These are phyloP conservation scores for Trididemnum clinides DNA, from an alignment of 23 tunicate species.

Conservation along the genomic window DNA sequence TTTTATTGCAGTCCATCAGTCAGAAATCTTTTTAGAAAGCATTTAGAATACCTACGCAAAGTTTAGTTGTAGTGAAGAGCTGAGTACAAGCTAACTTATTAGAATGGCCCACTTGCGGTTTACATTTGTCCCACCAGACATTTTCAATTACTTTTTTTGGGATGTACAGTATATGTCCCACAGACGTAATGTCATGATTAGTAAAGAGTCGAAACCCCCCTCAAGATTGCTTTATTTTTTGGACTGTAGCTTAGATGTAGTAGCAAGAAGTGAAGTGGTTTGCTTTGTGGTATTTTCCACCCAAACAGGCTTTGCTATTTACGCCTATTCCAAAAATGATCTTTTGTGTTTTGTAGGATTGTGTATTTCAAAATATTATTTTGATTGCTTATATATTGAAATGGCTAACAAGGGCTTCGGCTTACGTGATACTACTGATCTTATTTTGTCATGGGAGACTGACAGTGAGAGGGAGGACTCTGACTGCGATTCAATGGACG, in stretches of 20 bases:
- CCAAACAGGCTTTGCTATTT: slow-evolving; percentile 13
- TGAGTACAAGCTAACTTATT: slow-evolving; percentile 16
- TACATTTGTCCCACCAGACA: slow-evolving; percentile 22
- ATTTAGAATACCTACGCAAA: slow-evolving; percentile 16
- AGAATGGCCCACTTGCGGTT: slow-evolving; percentile 23
- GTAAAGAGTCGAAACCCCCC: slow-evolving; percentile 24
- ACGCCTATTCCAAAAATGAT: slow-evolving; percentile 16
- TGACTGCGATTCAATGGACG: slow-evolving; percentile 8
- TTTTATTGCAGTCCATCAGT: slow-evolving; percentile 20
- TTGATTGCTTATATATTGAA: slow-evolving; percentile 16
- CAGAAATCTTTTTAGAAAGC: slow-evolving; percentile 12
- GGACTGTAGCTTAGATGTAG: slow-evolving; percentile 22
- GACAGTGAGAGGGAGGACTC: slow-evolving; percentile 23
- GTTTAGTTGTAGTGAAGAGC: slow-evolving; percentile 17
- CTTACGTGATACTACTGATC: slow-evolving; percentile 15
- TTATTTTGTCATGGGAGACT: slow-evolving; percentile 22
- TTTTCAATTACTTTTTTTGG: slow-evolving; percentile 14
- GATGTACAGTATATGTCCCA: slow-evolving; percentile 21
- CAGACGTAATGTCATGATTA: slow-evolving; percentile 16
- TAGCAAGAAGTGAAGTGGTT: slow-evolving; percentile 17
- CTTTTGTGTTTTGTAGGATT: slow-evolving; percentile 16
- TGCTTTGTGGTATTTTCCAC: slow-evolving; percentile 21
- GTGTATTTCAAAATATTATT: slow-evolving; percentile 12
- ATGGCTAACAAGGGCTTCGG: slow-evolving; percentile 15
- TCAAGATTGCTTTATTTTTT: slow-evolving; percentile 16